Base-by-base conservation (phyloP, 2,113 vertebrate genomes). In the Pygoscelis antarcticus region DNA sequence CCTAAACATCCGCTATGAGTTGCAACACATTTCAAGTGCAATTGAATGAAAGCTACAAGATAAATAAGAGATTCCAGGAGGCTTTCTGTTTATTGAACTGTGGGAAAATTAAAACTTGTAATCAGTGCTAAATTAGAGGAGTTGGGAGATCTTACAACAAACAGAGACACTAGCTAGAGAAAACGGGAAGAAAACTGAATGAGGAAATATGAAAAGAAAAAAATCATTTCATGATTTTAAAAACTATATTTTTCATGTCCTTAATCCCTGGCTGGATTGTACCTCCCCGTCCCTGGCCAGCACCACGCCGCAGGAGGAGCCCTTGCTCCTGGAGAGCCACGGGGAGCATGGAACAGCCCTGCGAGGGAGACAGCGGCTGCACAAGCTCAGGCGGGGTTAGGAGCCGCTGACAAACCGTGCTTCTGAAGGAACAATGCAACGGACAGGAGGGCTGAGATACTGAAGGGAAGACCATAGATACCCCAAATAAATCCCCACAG, bases 61-160 rank as follows among this genome's bases (percentile, higher is more conserved):
- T 68, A 40, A 83, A 62, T 0, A 92, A 92, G 85, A 34, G 49
- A 42, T 30, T 49, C 27, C 4, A 60, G 5, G 77, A 87, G 89
- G 81, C 78, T 69, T 90, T 47, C 85, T 82, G 47, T 68, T 95
- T 87, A 61, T 90, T 93, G 26, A 78, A 72, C 47, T 17, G 40
- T 3, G 87, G 82, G 34, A 68, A 72, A 86, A 25, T 55, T 22
- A 26, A 65, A 94, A 76, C 70, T 89, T 80, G 84, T 62, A 13
- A 87, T 95, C 96, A 95, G 97, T 92, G 96, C 95, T 93, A 61
- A 71, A 68, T 89, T 23, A 89, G 42, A 92, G 78, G 83, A 68
- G 64, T 13, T 0, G 3, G 79, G 92, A 83, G 57, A 58, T 30
- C 26, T 78, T 82, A 54, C 55, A 29, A 62, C 55, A 58, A 27